Base-by-base conservation (phyloP, 2,113 vertebrate genomes). In the Aspiorhynchus laticeps region DNA sequence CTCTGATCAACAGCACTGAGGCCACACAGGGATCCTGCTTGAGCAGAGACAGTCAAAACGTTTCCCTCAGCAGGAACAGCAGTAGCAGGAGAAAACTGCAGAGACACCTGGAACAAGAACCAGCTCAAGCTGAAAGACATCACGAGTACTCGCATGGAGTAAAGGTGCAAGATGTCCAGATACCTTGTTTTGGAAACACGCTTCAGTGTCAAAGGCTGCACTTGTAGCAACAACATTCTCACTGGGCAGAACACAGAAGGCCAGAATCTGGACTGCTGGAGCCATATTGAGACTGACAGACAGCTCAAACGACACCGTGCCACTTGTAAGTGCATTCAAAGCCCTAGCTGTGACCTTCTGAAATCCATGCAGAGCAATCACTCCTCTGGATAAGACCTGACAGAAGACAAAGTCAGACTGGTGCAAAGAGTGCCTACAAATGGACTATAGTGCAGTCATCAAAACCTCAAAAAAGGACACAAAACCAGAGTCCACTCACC, bases 101-200 rank as follows among this genome's bases (percentile, higher is more conserved):
- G 83, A 0, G 87, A 90, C 75, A 96, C 95, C 95, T 97, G 88
- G 82, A 73, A 3, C 12, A 33, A 6, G 31, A 65, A 41, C 15
- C 15, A 56, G 8, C 74, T 14, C 5, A 65, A 1, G 28, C 1
- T 33, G 19, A 1, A 3, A 36, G 2, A 43, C 1, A 1, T 43
- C 14, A 69, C 31, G n/a, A n/a, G n/a, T n/a, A n/a, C 28, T 6
- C 28, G 5, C 6, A 7, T 33, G 5, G 17, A 33, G 14, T 6
- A 6, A 17, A 31, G 2, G 2, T 3, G 15, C 28, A 2, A 26
- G 28, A 67, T 7, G 4, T 14, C 3, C n/a, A 69, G 0, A 69
- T 33, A 98, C 97, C 96, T 96, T 93, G 89, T 97, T 95, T 82
- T 78, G 90, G 88, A 97, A 97, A 89, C 97, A 98, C 43, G 95